Percentiles rank a stretch among this genome's conserved stretches.
Conservation (phyloP, 2,797 vertebrate species). For the Lacerta viridis region DNA sequence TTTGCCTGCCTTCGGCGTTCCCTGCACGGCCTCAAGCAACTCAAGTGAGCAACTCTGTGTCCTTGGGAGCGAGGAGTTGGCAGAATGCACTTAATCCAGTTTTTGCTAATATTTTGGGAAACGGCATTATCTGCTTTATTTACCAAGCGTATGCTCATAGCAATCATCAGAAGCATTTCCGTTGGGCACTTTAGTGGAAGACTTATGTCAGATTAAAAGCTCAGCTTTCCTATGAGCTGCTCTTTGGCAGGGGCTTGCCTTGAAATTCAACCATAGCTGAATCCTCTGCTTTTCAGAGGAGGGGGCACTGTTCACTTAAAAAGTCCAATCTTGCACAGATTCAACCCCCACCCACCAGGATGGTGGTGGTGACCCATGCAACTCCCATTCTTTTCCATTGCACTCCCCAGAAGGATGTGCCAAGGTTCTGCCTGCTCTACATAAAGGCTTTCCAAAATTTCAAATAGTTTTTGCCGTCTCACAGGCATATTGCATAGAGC, state of each 20-base stretch:
- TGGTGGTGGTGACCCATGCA: neutral
- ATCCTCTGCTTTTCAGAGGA: neutral
- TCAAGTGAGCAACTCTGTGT: neutral
- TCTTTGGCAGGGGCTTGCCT: neutral
- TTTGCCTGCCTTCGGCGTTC: neutral
- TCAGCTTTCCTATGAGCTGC: neutral
- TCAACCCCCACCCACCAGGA: no score
- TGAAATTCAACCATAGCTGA: neutral
- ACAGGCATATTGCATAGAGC: neutral
- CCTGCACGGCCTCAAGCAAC: neutral
- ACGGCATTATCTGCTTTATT: conserved; percentile 30
- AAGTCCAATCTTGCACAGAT: neutral
- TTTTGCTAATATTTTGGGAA: conserved; percentile 33
- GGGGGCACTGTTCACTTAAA: neutral
- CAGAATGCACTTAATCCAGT: conserved; percentile 20
- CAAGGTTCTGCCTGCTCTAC: neutral
- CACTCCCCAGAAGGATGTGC: neutral
- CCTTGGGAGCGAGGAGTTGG: neutral
- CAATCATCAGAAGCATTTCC: neutral
- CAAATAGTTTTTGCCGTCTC: neutral
- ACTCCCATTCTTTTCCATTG: neutral
- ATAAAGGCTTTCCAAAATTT: neutral
- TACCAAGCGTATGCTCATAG: neutral
- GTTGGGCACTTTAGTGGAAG: neutral
- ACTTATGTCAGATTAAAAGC: conserved; percentile 23